Evolutionary conservation across 2,888 invertebrate genomes (phyloP), one percentile per base, ranked within the genome.

Genomic region (Andrena flavipes): DNA sequence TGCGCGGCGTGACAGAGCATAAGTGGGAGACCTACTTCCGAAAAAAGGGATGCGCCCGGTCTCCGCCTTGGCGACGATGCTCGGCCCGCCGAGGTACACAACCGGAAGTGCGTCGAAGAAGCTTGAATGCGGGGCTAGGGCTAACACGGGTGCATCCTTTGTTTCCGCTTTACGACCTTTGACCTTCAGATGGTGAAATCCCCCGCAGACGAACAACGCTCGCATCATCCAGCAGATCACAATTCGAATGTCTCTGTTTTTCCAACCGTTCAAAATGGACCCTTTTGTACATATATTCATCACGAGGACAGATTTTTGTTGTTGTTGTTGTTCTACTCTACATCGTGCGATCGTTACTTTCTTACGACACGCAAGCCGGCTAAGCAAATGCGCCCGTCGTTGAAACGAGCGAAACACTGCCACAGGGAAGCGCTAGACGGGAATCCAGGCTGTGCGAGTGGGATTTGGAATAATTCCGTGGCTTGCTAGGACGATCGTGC

Each of bases 91-190:
- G 87, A 97, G 95, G 92, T 96, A 96, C 79, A 98, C 96, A 91
- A 98, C 97, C 89, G 97, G 96, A 85, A 98, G 95, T 80, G 97
- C 97, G 94, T 99, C 99, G 94, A 98, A 97, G 96, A 97, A 98
- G 78, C 97, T 96, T 54, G 98, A 98, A 94, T 99, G 99, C 2
- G 99, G 99, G 4, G 98, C 98, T 83, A 98, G 96, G 76, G 97
- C 97, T 84, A 98, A 94, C 86, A 99, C 96, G 1, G 98, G 98
- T 4, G 98, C 98, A 86, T 97, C 97, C 94, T 95, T 95, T 71
- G 95, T 87, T 20, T 95, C 92, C 26, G 96, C 96, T 87, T 94
- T 94, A 84, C 95, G 95, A 70, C 99, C 99, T 93, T 96, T 96
- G 89, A 97, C 95, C 89, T 95, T 96, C 87, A 98, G 95, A 90